These are phyloP conservation scores for Sericinus montela DNA, from an alignment of 2,888 invertebrate species.

Conservation along the genomic window DNA sequence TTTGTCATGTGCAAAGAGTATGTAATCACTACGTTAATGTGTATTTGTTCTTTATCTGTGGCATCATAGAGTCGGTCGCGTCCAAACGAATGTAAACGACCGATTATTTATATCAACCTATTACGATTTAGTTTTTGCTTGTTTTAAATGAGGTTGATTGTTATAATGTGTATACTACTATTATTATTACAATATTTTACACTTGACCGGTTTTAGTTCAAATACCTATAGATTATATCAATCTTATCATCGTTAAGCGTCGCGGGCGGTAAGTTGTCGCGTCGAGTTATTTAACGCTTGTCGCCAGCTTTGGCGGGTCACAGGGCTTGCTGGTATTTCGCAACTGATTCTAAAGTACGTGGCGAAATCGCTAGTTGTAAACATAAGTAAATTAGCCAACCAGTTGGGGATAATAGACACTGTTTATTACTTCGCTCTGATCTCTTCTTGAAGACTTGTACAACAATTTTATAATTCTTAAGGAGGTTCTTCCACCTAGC, in stretches of 20 bases:
- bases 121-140: too few species aligned
- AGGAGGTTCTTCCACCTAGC: too few species aligned
- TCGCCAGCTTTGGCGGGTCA: background rate
- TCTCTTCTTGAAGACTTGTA: too few species aligned
- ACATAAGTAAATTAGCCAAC: background rate
- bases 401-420: background rate
- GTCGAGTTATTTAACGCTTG: background rate
- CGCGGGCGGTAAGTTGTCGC: background rate
- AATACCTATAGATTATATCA: background rate
- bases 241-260: background rate
- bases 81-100: too few species aligned
- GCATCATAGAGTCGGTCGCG: too few species aligned
- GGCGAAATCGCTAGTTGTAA: background rate
- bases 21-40: too few species aligned
- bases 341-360: background rate
- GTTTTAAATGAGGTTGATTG: background rate
- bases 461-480: too few species aligned
- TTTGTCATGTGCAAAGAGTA: too few species aligned
- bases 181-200: background rate
- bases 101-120: too few species aligned
- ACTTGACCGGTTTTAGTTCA: background rate
- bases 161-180: background rate
- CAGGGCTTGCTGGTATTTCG: background rate
- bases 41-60: too few species aligned
- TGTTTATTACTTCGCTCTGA: too few species aligned